Conservation (phyloP, 1,140 invertebrate species). For the Drosophila nigromelanica region DNA sequence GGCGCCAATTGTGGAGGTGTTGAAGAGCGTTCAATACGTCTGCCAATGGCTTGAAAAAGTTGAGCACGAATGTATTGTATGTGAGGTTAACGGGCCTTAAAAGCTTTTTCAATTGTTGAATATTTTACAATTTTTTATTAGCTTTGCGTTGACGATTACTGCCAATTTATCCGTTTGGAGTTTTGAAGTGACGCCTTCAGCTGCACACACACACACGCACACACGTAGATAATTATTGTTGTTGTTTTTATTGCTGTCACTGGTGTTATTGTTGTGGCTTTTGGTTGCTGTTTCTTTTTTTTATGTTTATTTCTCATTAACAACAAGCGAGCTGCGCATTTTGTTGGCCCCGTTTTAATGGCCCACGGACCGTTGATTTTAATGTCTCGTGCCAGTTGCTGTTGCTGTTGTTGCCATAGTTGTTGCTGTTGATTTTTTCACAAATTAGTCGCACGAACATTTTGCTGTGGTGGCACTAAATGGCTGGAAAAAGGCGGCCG, state of each 20-base stretch:
- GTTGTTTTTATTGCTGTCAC: slow-evolving; percentile 18
- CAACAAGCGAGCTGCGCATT: slow-evolving; percentile 59
- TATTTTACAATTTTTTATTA: slow-evolving; percentile 77
- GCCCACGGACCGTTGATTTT: slow-evolving; percentile 72
- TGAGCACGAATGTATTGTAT: not conserved
- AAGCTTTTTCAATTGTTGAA: slow-evolving; percentile 77
- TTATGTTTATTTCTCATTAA: slow-evolving; percentile 75
- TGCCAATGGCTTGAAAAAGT: not conserved
- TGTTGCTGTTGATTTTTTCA: slow-evolving; percentile 61
- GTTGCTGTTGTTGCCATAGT: slow-evolving; percentile 24
- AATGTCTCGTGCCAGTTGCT: slow-evolving; percentile 71
- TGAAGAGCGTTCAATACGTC: slow-evolving; percentile 17
- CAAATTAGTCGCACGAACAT: slow-evolving; percentile 81
- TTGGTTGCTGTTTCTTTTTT: slow-evolving; percentile 26
- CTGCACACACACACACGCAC: not conserved
- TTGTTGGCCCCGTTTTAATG: slow-evolving; percentile 71
- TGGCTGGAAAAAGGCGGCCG: slow-evolving; percentile 50
- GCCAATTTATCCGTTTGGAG: slow-evolving; percentile 29
- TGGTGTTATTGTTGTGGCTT: slow-evolving; percentile 11
- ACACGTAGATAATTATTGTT: not conserved
- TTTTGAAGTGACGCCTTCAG: slow-evolving; percentile 12
- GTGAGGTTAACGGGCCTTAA: slow-evolving; percentile 40
- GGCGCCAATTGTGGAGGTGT: slow-evolving; percentile 24
- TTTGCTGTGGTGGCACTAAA: slow-evolving; percentile 69
- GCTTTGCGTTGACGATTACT: slow-evolving; percentile 70